Evolutionary conservation across 2,888 invertebrate genomes (phyloP).

Genomic region (Lacanobia oleracea): DNA sequence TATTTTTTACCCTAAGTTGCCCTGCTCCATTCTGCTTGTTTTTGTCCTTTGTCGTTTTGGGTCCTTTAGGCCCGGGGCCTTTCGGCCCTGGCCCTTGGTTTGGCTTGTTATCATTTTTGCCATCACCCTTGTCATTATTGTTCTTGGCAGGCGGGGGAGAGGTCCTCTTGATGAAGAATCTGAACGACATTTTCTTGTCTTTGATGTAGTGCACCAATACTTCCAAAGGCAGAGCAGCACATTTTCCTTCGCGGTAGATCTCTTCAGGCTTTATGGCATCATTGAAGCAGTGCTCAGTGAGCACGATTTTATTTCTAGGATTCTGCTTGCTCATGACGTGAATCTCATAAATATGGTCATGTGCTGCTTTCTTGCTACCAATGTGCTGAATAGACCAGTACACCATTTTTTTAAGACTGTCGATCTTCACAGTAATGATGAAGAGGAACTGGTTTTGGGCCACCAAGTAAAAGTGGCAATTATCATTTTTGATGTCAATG

Average conservation of each 20-base stretch:
- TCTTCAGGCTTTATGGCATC: slow-evolving; percentile 82
- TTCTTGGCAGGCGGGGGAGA: slow-evolving; percentile 65
- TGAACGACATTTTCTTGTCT: slow-evolving; percentile 78
- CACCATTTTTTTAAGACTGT: slow-evolving; percentile 81
- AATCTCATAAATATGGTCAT: slow-evolving; percentile 83
- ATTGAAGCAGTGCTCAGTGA: slow-evolving; percentile 83
- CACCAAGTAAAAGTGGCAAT: slow-evolving; percentile 79
- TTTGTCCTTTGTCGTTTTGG: slow-evolving; percentile 48
- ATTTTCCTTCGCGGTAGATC: slow-evolving; percentile 80
- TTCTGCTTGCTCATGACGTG: slow-evolving; percentile 81
- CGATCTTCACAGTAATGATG: slow-evolving; percentile 82
- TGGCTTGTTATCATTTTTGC: slow-evolving; percentile 62
- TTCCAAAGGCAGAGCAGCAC: slow-evolving; percentile 80
- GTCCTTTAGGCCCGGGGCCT: slow-evolving; percentile 64
- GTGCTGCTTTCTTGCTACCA: slow-evolving; percentile 80
- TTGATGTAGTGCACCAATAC: slow-evolving; percentile 77
- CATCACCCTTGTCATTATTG: slow-evolving; percentile 65
- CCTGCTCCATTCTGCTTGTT: slow-evolving; percentile 54
- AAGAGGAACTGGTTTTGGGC: slow-evolving; percentile 80
- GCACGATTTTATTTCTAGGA: slow-evolving; percentile 77
- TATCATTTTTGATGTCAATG: slow-evolving; percentile 73
- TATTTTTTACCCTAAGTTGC: slow-evolving; percentile 46
- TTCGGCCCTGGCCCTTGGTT: slow-evolving; percentile 66
- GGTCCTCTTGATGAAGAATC: slow-evolving; percentile 79
- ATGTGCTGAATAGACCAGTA: slow-evolving; percentile 85